phyloP scores from a whole-genome alignment of 2,888 invertebrate genomes.

The Hypercompe scribonia region DNA sequence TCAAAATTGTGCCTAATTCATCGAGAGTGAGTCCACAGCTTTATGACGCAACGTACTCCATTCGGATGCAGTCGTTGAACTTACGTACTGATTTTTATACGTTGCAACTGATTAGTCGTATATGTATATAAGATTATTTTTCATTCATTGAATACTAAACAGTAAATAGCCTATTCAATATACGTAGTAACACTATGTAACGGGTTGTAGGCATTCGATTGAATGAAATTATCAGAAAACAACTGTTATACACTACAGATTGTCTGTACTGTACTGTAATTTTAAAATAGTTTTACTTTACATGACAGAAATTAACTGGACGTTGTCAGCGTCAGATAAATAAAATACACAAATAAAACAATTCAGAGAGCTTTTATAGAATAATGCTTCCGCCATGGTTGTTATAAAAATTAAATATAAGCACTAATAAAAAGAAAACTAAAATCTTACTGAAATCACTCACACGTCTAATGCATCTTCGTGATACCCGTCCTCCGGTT shows the following conservation, averaged over 20 bases:
- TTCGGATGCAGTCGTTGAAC: conserved; percentile 56
- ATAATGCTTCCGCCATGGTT: conserved; percentile 37
- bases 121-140: conserved; percentile 29
- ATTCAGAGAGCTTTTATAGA: conserved; percentile 37
- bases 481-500: conserved; percentile 74
- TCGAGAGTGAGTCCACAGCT: conserved; percentile 8
- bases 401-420: conserved; percentile 40
- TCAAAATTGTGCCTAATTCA: background rate
- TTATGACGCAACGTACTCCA: conserved; percentile 47
- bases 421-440: conserved; percentile 40
- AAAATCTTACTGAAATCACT: conserved; percentile 61
- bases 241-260: background rate
- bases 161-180: background rate
- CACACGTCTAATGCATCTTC: conserved; percentile 80
- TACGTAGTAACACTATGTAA: background rate
- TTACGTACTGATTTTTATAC: conserved; percentile 46
- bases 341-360: background rate
- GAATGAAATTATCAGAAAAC: background rate
- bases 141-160: conserved; percentile 4
- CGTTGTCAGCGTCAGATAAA: background rate
- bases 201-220: background rate
- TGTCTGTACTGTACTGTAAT: background rate
- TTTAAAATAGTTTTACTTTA: background rate
- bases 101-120: conserved; percentile 36
- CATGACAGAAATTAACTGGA: background rate